Conservation (phyloP, 2,797 vertebrate species). For the Melanotaenia trifasciata region DNA sequence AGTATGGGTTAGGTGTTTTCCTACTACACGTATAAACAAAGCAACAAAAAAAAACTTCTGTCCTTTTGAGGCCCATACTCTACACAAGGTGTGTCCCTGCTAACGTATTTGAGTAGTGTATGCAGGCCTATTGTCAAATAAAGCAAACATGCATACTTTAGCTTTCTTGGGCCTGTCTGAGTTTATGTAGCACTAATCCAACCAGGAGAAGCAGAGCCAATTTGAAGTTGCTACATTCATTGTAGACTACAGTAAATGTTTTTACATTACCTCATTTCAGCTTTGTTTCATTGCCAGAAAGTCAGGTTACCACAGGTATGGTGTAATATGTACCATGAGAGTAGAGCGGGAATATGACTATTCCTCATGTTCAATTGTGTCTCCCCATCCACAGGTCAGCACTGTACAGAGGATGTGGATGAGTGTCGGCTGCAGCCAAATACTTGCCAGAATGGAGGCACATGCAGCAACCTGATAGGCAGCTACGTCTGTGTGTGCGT, state of each 20-base stretch:
- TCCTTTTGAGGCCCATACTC: background rate
- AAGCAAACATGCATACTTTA: conserved; percentile 42
- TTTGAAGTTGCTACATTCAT: background rate
- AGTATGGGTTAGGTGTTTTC: background rate
- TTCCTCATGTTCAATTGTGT: background rate
- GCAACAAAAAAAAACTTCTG: background rate
- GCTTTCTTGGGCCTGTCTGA: conserved; percentile 29
- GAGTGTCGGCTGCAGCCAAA: conserved; percentile 88
- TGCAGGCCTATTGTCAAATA: conserved; percentile 20
- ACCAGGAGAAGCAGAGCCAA: background rate
- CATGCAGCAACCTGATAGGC: conserved; percentile 83
- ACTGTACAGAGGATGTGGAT: conserved; percentile 87
- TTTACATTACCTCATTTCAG: background rate
- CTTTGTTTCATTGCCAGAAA: background rate
- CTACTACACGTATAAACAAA: background rate
- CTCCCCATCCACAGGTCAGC: conserved; percentile 77
- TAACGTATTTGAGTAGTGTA: conserved; percentile 18
- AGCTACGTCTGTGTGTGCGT: conserved; percentile 86
- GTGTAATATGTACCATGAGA: background rate
- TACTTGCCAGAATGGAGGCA: conserved; percentile 87
- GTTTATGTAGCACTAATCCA: conserved; percentile 28
- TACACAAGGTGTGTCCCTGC: conserved; percentile 40
- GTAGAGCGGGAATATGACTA: background rate
- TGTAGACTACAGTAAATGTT: background rate
- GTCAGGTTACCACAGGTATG: background rate